A percentile compares a stretch with the other conserved stretches of the same genome.
Conservation (phyloP, 2,113 vertebrate genomes). For the Sphaerodactylus townsendi region DNA sequence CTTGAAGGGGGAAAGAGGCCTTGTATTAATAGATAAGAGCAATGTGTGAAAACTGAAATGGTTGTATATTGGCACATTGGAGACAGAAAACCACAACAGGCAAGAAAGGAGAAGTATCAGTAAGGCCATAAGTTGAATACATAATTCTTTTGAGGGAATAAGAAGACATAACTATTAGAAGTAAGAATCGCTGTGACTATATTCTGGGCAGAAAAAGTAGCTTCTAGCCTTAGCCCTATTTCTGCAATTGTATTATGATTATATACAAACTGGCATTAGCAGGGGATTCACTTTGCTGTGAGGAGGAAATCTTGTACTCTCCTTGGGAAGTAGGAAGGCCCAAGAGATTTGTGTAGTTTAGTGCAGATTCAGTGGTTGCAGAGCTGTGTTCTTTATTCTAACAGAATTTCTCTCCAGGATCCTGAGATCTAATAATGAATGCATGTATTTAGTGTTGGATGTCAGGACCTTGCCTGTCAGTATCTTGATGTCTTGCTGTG, state of each 20-base stretch:
- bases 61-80: neutral
- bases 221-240: neutral
- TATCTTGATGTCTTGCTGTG: too few species aligned
- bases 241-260: neutral
- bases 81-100: neutral
- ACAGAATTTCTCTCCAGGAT: neutral
- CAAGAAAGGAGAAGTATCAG: fast-evolving
- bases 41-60: neutral
- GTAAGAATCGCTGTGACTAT: neutral
- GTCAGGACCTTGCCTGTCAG: too few species aligned
- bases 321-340: neutral
- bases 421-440: too few species aligned
- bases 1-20: neutral
- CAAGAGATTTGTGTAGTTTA: neutral
- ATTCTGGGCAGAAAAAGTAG: neutral
- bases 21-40: neutral
- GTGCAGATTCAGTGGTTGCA: neutral
- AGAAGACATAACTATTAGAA: neutral
- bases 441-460: too few species aligned
- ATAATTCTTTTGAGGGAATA: too few species aligned
- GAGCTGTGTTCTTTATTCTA: neutral
- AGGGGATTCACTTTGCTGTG: neutral
- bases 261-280: neutral
- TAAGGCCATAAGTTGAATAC: neutral
- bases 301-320: neutral